Percentiles rank a stretch among this genome's conserved stretches.
Conservation (phyloP, 1,140 invertebrate species). For the Brachionus rotundiformis region DNA sequence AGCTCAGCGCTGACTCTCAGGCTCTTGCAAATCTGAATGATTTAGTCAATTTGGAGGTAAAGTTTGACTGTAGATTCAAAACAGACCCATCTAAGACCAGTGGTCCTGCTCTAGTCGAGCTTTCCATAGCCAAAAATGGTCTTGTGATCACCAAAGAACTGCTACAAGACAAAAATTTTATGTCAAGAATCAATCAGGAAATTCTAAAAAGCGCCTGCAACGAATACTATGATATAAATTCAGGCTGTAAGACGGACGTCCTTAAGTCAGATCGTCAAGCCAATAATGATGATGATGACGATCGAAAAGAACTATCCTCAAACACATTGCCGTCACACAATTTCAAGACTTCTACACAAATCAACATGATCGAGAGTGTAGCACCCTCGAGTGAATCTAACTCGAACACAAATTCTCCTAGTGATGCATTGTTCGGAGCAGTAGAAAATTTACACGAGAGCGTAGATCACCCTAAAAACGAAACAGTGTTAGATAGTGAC, state of each 20-base stretch:
- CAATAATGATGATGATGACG: conserved; percentile 1
- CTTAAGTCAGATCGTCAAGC: neutral
- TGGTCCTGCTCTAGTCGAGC: neutral
- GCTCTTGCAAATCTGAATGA: neutral
- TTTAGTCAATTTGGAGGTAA: conserved; percentile 23
- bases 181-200: neutral
- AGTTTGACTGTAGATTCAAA: neutral
- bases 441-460: neutral
- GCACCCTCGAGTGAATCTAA: neutral
- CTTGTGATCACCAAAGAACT: neutral
- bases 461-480: neutral
- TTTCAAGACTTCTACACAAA: conserved; percentile 19
- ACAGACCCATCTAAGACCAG: neutral
- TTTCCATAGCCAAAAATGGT: neutral
- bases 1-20: neutral
- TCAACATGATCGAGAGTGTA: neutral
- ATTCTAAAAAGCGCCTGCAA: neutral
- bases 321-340: neutral
- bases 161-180: neutral
- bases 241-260: neutral
- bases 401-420: neutral
- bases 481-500: neutral
- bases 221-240: conserved; percentile 2
- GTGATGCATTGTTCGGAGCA: neutral
- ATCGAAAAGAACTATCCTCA: neutral